Conservation (phyloP, 2,113 vertebrate species). For the Pollachius pollachius region DNA sequence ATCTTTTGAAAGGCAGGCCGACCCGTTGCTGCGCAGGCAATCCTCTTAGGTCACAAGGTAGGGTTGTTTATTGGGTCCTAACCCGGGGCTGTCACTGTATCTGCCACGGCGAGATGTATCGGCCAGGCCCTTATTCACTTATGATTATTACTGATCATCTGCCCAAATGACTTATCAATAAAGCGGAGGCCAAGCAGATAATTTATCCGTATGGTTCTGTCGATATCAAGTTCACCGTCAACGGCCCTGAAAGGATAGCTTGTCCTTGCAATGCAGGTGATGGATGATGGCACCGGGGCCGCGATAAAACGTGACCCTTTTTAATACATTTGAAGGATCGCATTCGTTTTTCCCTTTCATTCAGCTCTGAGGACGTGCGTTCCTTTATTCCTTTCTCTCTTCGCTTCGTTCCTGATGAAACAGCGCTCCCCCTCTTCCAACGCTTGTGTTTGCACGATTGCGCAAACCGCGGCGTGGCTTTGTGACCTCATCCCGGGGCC, state of each 20-base stretch:
- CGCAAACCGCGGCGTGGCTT: conserved; percentile 6
- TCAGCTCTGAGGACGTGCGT: background rate
- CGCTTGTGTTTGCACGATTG: conserved; percentile 40
- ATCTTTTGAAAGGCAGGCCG: conserved; percentile 52
- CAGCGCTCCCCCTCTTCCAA: conserved; percentile 1
- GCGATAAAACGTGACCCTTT: conserved; percentile 62
- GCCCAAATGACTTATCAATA: conserved; percentile 81
- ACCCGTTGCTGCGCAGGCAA: conserved; percentile 60
- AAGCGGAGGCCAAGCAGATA: conserved; percentile 65
- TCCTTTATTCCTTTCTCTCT: conserved; percentile 29
- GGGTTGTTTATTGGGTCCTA: conserved; percentile 45
- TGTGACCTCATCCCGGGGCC: conserved; percentile 11
- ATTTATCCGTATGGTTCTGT: conserved; percentile 78
- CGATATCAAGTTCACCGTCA: conserved; percentile 80
- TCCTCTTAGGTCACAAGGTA: conserved; percentile 68
- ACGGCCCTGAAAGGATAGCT: conserved; percentile 77
- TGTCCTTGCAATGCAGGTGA: conserved; percentile 50
- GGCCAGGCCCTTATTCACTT: conserved; percentile 74
- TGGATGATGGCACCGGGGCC: conserved; percentile 61
- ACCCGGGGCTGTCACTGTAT: conserved; percentile 40
- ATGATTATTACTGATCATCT: conserved; percentile 87
- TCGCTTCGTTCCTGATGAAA: background rate
- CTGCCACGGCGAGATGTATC: conserved; percentile 60
- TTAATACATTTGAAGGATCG: conserved; percentile 69
- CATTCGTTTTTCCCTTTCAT: conserved; percentile 7